Evolutionary conservation across 2,888 invertebrate species (phyloP), one percentile per base, ranked within the genome.

Genomic region (Tenthredo amoena): DNA sequence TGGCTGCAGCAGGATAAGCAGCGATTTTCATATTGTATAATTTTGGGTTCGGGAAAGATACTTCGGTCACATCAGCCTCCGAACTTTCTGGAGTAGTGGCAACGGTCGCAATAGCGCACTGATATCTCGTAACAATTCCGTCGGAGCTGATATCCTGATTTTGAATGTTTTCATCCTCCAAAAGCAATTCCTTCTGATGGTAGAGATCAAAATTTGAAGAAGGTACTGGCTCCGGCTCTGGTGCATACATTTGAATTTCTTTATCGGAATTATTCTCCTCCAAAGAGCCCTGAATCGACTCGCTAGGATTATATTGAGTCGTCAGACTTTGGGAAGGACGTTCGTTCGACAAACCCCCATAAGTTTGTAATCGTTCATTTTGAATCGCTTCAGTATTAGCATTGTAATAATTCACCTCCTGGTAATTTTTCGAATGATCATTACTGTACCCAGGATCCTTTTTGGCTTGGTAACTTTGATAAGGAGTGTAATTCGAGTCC

Each of bases 101-200:
- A 3, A 93, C 90, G 0, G 93, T 93, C 4, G 89, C 93, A 12
- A 93, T 91, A 4, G 93, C 93, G 76, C 91, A 91, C 0, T 93
- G 88, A 82, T 93, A 93, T 26, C 93, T 89, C 7, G 93, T 93
- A 0, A 93, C 91, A 0, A 93, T 88, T 0, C 93, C 92, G 0
- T 92, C 92, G 0, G 91, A 87, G 21, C 92, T 91, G 79, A 93
- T 92, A 43, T 93, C 93, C 84, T 93, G 93, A 84, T 93, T 93
- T 76, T 91, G 88, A 10, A 93, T 93, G 50, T 92, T 90, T 58
- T 90, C 88, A 43, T 91, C 91, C 12, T 58, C 81, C 40, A 81
- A 12, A 12, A 81, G 77, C 77, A 77, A 12, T 9, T 55, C 37
- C 58, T 40, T 37, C 9, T 37, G 40, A 18, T 26, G 74, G 40